Base-by-base conservation (phyloP, 2,113 vertebrate genomes). In the Mesembrinibis cayennensis region DNA sequence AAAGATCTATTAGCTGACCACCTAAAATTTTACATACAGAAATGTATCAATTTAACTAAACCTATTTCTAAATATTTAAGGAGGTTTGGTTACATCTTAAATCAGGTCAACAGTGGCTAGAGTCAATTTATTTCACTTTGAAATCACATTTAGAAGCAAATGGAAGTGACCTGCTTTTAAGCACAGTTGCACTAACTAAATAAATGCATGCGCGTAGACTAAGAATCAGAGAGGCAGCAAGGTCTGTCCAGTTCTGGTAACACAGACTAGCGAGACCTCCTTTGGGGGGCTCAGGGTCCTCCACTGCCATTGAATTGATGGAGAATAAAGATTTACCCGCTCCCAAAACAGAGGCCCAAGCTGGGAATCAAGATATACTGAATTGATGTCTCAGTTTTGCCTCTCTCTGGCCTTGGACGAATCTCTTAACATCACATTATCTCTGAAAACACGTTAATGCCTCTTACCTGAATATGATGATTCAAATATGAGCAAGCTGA, bases 1-100 rank as follows among this genome's bases (percentile, higher is more conserved):
- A 95, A 97, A 96, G 93, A 96, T 94, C 83, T 96, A 95, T 97
- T 96, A 96, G 84, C 87, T 96, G 94, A 89, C 89, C 95, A 97
- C 89, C 93, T 91, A 92, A 97, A 96, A 82, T 61, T 97, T 92
- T 93, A 95, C 58, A 40, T 45, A 76, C 44, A 93, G 89, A 95
- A 93, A 87, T 59, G 62, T 72, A 95, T 89, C 70, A 53, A 77
- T 91, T 95, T 88, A 95, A 82, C 91, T 85, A 93, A 95, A 96
- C 47, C 78, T 90, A 72, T 90, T 97, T 91, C 94, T 77, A 94
- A 95, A 95, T 89, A 91, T 87, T 95, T 94, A 80, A 90, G 82
- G 45, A 95, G 89, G 62, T 91, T 82, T 87, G 71, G 91, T 94
- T 93, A 91, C 93, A 83, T 67, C 70, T 95, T 95, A 88, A 94